Conservation (phyloP, 2,113 vertebrate genomes). For the Pseudorhombus dupliciocellatus region DNA sequence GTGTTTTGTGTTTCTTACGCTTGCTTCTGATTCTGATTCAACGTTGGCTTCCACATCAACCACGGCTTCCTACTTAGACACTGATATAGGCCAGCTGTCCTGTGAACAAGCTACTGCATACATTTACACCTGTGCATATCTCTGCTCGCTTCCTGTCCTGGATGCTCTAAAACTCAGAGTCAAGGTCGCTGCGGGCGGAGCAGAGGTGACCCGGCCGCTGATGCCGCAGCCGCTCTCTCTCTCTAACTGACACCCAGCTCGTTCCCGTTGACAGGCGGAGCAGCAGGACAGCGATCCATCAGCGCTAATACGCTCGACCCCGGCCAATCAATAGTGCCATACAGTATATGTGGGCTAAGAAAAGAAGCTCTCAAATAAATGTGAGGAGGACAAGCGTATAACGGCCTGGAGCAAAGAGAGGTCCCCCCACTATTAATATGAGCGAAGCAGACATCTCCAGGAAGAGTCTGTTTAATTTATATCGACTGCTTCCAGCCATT, state of each 20-base stretch:
- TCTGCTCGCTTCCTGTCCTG: not conserved
- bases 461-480: conserved; percentile 64
- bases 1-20: too few relatives aligned
- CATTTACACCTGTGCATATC: not conserved
- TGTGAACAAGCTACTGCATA: too few relatives aligned
- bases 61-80: too few relatives aligned
- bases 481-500: conserved; percentile 50
- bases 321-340: conserved; percentile 56
- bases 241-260: conserved; percentile 29
- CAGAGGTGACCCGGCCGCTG: conserved; percentile 36
- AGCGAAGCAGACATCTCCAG: conserved; percentile 52
- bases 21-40: too few relatives aligned
- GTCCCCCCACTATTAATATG: conserved; percentile 59
- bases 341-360: conserved; percentile 50
- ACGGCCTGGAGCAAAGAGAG: conserved; percentile 53
- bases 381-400: conserved; percentile 45
- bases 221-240: conserved; percentile 23
- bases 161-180: conserved; percentile 2
- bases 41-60: too few relatives aligned
- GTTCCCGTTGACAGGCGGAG: conserved; percentile 47
- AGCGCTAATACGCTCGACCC: conserved; percentile 58
- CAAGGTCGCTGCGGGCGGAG: conserved; percentile 27
- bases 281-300: conserved; percentile 58
- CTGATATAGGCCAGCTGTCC: too few relatives aligned
- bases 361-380: conserved; percentile 56